phyloP scores from a whole-genome alignment of 2,797 vertebrate genomes.

The Chloroceryle amazona region DNA sequence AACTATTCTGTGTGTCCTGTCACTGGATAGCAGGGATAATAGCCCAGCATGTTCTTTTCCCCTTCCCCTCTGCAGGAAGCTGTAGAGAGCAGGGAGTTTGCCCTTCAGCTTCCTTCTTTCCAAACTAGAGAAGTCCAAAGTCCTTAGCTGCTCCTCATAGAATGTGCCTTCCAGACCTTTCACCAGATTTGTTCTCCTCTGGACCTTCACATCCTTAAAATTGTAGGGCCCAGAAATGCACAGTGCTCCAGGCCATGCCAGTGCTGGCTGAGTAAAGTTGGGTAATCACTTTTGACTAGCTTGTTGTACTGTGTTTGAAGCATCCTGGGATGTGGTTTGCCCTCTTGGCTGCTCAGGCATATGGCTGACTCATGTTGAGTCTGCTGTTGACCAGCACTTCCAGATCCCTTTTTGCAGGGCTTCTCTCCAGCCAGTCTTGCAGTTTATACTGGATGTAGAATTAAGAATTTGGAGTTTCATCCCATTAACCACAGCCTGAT shows the following conservation, averaged over 20 bases:
- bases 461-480: not conserved
- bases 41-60: not conserved
- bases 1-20: fast-evolving
- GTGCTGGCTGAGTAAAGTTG: not conserved
- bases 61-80: not conserved
- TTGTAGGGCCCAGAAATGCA: no score
- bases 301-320: not conserved
- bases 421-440: not conserved
- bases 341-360: not conserved
- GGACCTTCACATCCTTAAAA: not conserved
- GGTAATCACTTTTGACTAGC: fast-evolving
- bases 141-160: fast-evolving
- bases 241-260: fast-evolving
- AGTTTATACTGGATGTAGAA: not conserved
- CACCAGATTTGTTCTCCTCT: not conserved
- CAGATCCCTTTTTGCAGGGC: not conserved
- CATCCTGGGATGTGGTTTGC: fast-evolving
- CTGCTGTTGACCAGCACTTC: not conserved
- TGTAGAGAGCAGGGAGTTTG: not conserved
- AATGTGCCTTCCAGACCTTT: not conserved
- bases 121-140: not conserved
- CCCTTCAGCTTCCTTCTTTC: not conserved
- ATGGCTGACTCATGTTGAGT: fast-evolving
- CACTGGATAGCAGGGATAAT: not conserved
- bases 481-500: fast-evolving